Base-by-base conservation (phyloP, 2,797 vertebrate genomes). In the Macropodus opercularis region DNA sequence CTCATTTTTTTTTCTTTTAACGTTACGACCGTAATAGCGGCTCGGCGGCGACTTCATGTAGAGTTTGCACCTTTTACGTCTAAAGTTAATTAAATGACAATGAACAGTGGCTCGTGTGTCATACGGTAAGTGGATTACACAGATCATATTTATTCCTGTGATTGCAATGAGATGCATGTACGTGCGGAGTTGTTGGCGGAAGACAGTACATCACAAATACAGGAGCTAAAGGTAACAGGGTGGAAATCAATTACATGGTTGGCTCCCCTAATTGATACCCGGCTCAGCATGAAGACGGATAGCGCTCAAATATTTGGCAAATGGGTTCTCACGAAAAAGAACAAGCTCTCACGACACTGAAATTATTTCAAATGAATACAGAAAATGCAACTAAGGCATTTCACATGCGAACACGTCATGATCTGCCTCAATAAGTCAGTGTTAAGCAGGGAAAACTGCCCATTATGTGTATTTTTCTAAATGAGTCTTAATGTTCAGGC, bases 161-260 rank as follows among this genome's bases (percentile, higher is more conserved):
- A 68, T 75, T 83, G 63, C 50, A 70, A 70, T 76, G 31, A 81
- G 76, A 75, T 32, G 72, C 79, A 75, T 78, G 70, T 83, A 77
- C 46, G 71, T 72, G 79, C 75, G 72, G 67, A 66, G 51, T 67
- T 73, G 84, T 85, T 85, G 81, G 84, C 72, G 84, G 62, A 70
- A 75, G 69, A 68, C 31, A 15, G 57, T 81, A 70, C 72, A 62
- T 84, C 85, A 84, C 69, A 87, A 88, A 84, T 76, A 77, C 64
- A 36, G 46, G 59, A 78, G 85, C 75, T 77, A 80, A 88, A 91
- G 77, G 89, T 84, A 91, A 87, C 85, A 84, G 81, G 73, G 75
- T 78, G 87, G 89, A 91, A 92, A 92, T 93, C 91, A 90, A 92
- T 92, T 90, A 92, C 91, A 92, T 90, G 90, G 64, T 83, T 85